Percentiles rank a stretch among this genome's conserved stretches.
phyloP scores from a whole-genome alignment of 2,888 invertebrate genomes.

The Reticulitermes lucifugus region DNA sequence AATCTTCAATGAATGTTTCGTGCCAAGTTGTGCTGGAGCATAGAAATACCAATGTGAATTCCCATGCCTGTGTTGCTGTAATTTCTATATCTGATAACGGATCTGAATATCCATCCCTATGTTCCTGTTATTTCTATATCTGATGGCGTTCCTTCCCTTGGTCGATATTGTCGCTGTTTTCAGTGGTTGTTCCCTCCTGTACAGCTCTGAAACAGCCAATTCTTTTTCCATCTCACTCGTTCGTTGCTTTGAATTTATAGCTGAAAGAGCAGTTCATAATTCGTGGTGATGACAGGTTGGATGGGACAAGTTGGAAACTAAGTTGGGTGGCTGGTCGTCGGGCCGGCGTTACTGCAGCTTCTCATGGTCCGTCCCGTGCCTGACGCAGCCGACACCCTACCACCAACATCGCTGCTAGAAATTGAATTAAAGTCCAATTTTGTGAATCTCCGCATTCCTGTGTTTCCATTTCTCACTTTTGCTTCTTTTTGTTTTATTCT shows the following conservation, averaged over 20 bases:
- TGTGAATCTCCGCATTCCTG: conserved; percentile 33
- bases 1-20: no score
- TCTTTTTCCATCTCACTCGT: conserved; percentile 34
- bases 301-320: conserved; percentile 50
- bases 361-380: not conserved
- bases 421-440: conserved; percentile 45
- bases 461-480: not conserved
- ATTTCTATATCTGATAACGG: no score
- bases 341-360: conserved; percentile 5
- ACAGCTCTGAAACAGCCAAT: conserved; percentile 44
- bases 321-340: conserved; percentile 22
- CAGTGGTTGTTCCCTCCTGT: not conserved
- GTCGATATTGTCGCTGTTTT: not conserved
- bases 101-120: not conserved
- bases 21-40: no score
- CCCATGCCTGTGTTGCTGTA: no score
- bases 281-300: conserved; percentile 48
- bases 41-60: no score
- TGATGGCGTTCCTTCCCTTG: not conserved
- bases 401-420: not conserved
- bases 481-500: not conserved
- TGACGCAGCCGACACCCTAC: conserved; percentile 13
- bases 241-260: conserved; percentile 50
- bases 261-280: conserved; percentile 51
- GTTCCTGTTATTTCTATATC: conserved; percentile 12